These are phyloP conservation scores for Syrista parreyssii DNA, from an alignment of 2,888 invertebrate genomes.

Conservation along the genomic window DNA sequence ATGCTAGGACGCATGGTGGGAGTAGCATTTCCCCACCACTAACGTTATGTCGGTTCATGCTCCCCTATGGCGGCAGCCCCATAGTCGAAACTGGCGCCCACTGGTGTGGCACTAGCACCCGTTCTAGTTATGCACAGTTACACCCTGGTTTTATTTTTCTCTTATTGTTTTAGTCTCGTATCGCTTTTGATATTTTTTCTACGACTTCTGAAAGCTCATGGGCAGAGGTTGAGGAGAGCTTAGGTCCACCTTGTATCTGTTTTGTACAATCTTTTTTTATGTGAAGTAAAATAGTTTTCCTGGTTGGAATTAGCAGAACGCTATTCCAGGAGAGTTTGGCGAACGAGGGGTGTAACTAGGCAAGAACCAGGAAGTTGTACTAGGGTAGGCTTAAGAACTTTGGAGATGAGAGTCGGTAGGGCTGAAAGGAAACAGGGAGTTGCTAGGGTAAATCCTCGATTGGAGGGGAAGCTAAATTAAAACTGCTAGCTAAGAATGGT, in stretches of 20 bases:
- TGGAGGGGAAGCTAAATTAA: constrained; percentile 9
- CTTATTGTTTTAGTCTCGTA: background rate
- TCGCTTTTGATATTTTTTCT: background rate
- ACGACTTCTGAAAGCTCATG: background rate
- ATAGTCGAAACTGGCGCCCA: constrained; percentile 6
- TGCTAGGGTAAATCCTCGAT: constrained; percentile 1
- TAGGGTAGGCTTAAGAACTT: background rate
- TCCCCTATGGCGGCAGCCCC: constrained; percentile 18
- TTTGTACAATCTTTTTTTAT: background rate
- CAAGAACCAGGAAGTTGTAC: background rate
- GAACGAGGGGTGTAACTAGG: background rate
- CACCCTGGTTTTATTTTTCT: background rate
- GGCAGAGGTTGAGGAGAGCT: background rate
- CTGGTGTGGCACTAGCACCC: background rate
- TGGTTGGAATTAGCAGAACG: background rate
- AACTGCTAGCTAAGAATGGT: constrained; percentile 4
- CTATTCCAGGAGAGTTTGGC: background rate
- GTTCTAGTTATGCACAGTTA: background rate
- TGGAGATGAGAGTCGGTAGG: background rate
- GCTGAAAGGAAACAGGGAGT: background rate
- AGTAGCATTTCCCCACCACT: constrained; percentile 2
- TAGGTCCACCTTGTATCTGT: background rate
- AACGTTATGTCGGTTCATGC: constrained; percentile 19
- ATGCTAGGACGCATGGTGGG: constrained; percentile 3
- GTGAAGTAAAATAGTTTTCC: background rate